Base-by-base conservation (phyloP, 2,888 invertebrate species). In the Globia sparganii region DNA sequence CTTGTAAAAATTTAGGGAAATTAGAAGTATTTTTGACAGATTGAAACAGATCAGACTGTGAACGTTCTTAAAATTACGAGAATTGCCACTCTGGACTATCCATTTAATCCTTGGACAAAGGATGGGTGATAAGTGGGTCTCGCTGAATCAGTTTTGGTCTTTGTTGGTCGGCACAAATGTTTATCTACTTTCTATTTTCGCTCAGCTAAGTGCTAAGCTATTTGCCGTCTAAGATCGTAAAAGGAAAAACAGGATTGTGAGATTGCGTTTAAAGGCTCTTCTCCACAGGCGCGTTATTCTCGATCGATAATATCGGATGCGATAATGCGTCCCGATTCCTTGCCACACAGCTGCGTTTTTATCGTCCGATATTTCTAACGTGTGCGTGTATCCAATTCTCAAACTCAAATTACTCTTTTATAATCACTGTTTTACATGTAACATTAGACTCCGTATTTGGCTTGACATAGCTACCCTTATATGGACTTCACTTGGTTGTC, bases 121-220 rank as follows among this genome's bases (percentile, higher is more conserved):
- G 25, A 56, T 46, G 18, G 0, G 25, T 13, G 15, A 15, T 65
- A 8, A 40, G 21, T 72, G 25, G 18, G 25, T 25, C 53, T 74
- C n/a, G 11, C 58, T 43, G 49, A 61, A 31, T 58, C 65, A 70
- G 75, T 72, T 75, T 68, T 11, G 25, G 21, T 28, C 53, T 46
- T 46, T 61, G 61, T 65, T 43, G 15, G 1, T 13, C 25, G 0
- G 34, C 2, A 61, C 13, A 46, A 49, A 13, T 46, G 56, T 62
- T 72, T 78, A 9, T 62, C 81, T 46, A 59, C 69, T 73, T 83
- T 73, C 65, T 70, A 69, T 49, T 71, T 56, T 46, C 31, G n/a
- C 62, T 79, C 15, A 61, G 43, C 72, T 59, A 68, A 80, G 58
- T 70, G 56, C n/a, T n/a, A n/a, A n/a, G n/a, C n/a, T 37, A 71